Evolutionary conservation across 2,797 vertebrate species (phyloP).

Genomic region (Microcaecilia unicolor): DNA sequence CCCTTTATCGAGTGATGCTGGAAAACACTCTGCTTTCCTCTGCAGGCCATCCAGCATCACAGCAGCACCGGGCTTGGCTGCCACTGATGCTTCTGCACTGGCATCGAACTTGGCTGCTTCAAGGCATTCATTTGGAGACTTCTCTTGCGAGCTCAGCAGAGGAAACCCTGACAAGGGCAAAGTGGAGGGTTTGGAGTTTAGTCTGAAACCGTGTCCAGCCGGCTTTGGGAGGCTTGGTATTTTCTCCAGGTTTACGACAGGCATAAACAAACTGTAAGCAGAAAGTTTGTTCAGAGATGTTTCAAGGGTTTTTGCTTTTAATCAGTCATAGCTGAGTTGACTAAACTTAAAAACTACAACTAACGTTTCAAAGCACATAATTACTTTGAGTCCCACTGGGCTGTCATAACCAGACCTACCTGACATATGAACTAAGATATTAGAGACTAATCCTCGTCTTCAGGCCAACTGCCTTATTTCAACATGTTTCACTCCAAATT

Average conservation of each 20-base stretch:
- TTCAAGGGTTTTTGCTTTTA: no score
- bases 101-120: constrained; percentile 35
- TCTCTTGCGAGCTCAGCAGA: constrained; percentile 49
- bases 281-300: no score
- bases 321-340: no score
- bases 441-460: no score
- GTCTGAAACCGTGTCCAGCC: constrained; percentile 69
- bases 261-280: constrained; percentile 65
- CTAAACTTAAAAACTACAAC: constrained; percentile 2
- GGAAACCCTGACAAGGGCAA: constrained; percentile 32
- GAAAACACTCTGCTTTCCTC: constrained; percentile 16
- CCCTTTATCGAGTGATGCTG: constrained; percentile 39
- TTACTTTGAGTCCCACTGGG: constrained; percentile 1
- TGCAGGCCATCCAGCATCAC: neutral
- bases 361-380: neutral
- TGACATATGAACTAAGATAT: no score
- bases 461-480: no score
- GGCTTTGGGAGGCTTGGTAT: constrained; percentile 66
- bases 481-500: no score
- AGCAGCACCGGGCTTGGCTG: constrained; percentile 10
- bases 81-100: no score
- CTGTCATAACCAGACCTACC: neutral
- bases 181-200: constrained; percentile 47
- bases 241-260: constrained; percentile 73
- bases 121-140: constrained; percentile 47